Conservation (phyloP, 35 echinoderm and acorn worm genomes). For the Heliocidaris erythrogramma region DNA sequence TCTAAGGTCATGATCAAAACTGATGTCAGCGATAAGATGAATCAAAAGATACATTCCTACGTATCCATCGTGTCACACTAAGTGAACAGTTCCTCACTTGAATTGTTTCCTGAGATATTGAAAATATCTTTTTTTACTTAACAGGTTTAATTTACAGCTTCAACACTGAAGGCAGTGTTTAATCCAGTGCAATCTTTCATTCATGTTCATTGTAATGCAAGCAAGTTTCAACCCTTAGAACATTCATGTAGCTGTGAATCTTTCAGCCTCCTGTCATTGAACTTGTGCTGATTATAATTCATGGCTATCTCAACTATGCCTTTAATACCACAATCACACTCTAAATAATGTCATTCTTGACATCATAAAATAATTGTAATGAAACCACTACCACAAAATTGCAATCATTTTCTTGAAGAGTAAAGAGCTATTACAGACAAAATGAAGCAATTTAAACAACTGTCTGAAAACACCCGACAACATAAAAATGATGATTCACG, state of each 20-base stretch:
- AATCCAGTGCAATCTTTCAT: too few relatives aligned
- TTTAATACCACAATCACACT: not conserved
- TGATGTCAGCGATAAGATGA: not conserved
- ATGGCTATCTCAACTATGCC: not conserved
- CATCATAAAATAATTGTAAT: not conserved
- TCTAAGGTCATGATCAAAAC: not conserved
- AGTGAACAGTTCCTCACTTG: not conserved
- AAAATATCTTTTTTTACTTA: not conserved
- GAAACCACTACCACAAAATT: not conserved
- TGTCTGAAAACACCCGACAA: not conserved
- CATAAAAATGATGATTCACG: conserved; percentile 9
- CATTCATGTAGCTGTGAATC: not conserved
- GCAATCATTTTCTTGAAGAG: not conserved
- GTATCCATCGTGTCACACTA: not conserved
- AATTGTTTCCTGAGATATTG: not conserved
- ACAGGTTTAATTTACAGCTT: too few relatives aligned
- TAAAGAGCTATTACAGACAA: not conserved
- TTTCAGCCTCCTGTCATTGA: not conserved
- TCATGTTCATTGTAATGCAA: too few relatives aligned
- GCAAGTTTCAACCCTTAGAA: too few relatives aligned
- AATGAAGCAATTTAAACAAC: conserved; percentile 13
- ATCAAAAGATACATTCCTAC: not conserved
- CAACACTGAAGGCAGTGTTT: not conserved
- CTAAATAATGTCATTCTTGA: not conserved
- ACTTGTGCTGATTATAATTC: not conserved